Evolutionary conservation across 2,888 invertebrate genomes (phyloP).

Genomic region (Macropis europaea): DNA sequence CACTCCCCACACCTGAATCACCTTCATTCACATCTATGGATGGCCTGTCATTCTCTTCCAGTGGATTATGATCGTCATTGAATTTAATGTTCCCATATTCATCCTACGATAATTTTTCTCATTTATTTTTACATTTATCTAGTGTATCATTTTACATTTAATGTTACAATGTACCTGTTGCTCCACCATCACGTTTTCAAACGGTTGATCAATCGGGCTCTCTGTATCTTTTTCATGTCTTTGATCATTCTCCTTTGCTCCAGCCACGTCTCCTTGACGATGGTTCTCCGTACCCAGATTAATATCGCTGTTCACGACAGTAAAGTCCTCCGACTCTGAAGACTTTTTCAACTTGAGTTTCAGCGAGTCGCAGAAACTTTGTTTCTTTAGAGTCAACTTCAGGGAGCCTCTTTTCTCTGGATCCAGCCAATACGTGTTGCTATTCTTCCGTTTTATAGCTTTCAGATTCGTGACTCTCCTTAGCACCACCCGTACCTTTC

Average conservation of each 20-base stretch:
- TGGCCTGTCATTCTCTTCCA: conserved; percentile 72
- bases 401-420: conserved; percentile 73
- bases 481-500: conserved; percentile 72
- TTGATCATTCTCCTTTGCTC: conserved; percentile 70
- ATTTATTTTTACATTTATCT: background rate
- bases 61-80: conserved; percentile 69
- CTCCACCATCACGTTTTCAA: conserved; percentile 76
- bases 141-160: background rate
- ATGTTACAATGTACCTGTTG: conserved; percentile 66
- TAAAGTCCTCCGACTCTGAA: conserved; percentile 70
- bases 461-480: conserved; percentile 71
- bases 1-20: conserved; percentile 79
- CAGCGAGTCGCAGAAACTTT: conserved; percentile 65
- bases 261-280: conserved; percentile 70
- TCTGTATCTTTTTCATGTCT: conserved; percentile 69
- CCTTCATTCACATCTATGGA: conserved; percentile 76
- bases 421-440: conserved; percentile 71
- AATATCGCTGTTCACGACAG: conserved; percentile 72
- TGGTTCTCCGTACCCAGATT: conserved; percentile 54
- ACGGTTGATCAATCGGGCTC: conserved; percentile 66
- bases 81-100: conserved; percentile 69
- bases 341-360: conserved; percentile 75
- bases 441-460: conserved; percentile 59
- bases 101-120: conserved; percentile 53
- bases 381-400: conserved; percentile 75